These are phyloP conservation scores for Phorcus lineatus DNA, from an alignment of 2,888 invertebrate genomes.

Conservation along the genomic window DNA sequence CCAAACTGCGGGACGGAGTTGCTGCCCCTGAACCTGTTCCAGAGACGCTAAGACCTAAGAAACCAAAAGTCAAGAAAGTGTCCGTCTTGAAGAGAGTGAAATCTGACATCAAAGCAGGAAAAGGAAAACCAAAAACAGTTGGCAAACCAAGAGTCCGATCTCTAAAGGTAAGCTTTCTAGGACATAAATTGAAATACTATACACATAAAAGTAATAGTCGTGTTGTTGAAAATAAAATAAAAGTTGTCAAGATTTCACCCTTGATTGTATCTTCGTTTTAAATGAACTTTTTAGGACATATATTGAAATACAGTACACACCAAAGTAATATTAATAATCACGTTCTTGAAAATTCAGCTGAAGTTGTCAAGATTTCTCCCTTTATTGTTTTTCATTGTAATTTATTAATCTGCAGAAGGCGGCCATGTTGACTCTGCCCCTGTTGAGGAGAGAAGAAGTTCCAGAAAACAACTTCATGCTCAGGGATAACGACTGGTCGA, in stretches of 20 bases:
- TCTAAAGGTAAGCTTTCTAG: background rate
- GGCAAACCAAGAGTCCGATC: background rate
- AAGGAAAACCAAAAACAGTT: background rate
- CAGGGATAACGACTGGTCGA: slow-evolving; percentile 48
- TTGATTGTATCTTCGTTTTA: too few relatives aligned
- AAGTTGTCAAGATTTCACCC: too few relatives aligned
- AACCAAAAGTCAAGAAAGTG: slow-evolving; percentile 1
- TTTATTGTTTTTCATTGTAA: background rate
- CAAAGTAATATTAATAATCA: too few relatives aligned
- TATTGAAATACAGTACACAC: too few relatives aligned
- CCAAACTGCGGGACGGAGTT: slow-evolving; percentile 45
- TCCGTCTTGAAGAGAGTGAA: background rate
- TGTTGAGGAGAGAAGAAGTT: slow-evolving; percentile 33
- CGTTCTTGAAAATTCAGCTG: too few relatives aligned
- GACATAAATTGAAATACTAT: too few relatives aligned
- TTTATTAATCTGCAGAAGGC: background rate
- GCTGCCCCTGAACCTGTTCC: background rate
- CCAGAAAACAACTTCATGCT: slow-evolving; percentile 46
- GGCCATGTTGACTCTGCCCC: slow-evolving; percentile 23
- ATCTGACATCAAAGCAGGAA: slow-evolving; percentile 13
- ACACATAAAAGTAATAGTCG: too few relatives aligned
- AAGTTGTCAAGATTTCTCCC: too few relatives aligned
- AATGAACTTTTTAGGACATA: too few relatives aligned
- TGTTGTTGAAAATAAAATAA: too few relatives aligned
- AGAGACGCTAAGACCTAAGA: background rate